Conservation (phyloP, 2,888 invertebrate species). For the Caenorhabditis zanzibari region DNA sequence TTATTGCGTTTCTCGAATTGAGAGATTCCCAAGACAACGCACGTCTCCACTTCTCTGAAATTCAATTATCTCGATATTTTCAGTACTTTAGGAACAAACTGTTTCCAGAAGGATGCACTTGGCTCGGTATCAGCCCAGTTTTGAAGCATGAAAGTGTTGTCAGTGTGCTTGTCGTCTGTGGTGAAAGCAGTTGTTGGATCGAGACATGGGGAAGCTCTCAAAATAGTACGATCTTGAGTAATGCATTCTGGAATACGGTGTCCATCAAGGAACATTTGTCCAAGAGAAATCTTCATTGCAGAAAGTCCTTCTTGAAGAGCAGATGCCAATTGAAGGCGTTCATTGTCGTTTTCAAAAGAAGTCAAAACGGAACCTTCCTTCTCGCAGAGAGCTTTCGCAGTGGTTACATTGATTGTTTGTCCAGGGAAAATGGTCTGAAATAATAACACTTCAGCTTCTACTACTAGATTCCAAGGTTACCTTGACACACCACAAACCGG, state of each 20-base stretch:
- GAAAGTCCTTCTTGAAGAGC: neutral
- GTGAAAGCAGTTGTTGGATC: conserved; percentile 18
- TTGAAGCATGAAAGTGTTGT: conserved; percentile 39
- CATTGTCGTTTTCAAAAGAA: conserved; percentile 29
- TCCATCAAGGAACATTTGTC: conserved; percentile 30
- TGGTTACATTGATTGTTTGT: conserved; percentile 19
- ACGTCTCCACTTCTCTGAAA: conserved; percentile 39
- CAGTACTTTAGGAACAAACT: neutral
- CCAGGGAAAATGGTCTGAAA: conserved; percentile 34
- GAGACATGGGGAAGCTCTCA: conserved; percentile 22
- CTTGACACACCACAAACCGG: conserved; percentile 47
- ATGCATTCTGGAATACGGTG: conserved; percentile 20
- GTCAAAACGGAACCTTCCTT: conserved; percentile 27
- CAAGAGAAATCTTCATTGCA: neutral
- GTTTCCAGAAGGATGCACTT: conserved; percentile 14
- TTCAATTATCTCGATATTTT: neutral
- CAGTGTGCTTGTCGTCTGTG: conserved; percentile 32
- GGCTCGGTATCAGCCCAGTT: conserved; percentile 36
- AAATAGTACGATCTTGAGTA: conserved; percentile 1
- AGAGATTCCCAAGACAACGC: conserved; percentile 20
- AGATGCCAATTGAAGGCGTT: conserved; percentile 14
- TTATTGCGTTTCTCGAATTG: conserved; percentile 11
- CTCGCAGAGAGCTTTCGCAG: conserved; percentile 26
- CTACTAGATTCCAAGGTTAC: neutral
- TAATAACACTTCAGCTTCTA: too few relatives aligned